These are phyloP conservation scores for Adineta ricciae DNA, from an alignment of 2,888 invertebrate species.

Conservation along the genomic window DNA sequence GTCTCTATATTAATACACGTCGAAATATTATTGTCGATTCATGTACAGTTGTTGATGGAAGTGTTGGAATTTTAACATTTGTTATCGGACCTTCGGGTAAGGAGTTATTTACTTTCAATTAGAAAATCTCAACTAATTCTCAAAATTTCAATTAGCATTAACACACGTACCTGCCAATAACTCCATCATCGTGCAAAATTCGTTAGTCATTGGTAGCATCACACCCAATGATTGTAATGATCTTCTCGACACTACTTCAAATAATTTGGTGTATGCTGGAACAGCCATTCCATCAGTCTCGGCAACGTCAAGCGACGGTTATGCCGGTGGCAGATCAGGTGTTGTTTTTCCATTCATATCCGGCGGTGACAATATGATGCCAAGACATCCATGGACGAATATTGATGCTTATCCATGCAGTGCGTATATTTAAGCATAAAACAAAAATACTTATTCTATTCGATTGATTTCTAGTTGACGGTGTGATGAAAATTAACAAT, in stretches of 20 bases:
- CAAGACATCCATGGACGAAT: slow-evolving; percentile 39
- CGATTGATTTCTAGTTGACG: slow-evolving; percentile 37
- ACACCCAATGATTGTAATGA: slow-evolving; percentile 37
- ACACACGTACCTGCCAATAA: slow-evolving; percentile 37
- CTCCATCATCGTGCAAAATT: slow-evolving; percentile 37
- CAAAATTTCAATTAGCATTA: slow-evolving; percentile 27
- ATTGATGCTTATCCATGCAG: neutral
- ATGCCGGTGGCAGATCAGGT: slow-evolving; percentile 23
- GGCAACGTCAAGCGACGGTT: neutral
- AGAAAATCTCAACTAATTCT: too few relatives aligned
- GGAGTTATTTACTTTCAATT: neutral
- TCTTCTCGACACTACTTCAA: neutral
- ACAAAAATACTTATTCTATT: neutral
- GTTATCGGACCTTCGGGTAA: slow-evolving; percentile 36
- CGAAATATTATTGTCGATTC: slow-evolving; percentile 36
- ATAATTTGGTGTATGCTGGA: neutral
- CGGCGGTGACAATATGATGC: slow-evolving; percentile 39
- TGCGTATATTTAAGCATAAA: neutral
- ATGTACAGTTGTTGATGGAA: slow-evolving; percentile 40
- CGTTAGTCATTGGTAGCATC: slow-evolving; percentile 40
- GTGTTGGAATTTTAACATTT: slow-evolving; percentile 39
- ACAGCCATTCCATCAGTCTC: neutral
- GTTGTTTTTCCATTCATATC: slow-evolving; percentile 31
- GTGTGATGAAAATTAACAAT: slow-evolving; percentile 36
- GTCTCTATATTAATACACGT: slow-evolving; percentile 39